Evolutionary conservation across 2,888 invertebrate genomes (phyloP), one percentile per base, ranked within the genome.

Genomic region (Tribolium freemani): DNA sequence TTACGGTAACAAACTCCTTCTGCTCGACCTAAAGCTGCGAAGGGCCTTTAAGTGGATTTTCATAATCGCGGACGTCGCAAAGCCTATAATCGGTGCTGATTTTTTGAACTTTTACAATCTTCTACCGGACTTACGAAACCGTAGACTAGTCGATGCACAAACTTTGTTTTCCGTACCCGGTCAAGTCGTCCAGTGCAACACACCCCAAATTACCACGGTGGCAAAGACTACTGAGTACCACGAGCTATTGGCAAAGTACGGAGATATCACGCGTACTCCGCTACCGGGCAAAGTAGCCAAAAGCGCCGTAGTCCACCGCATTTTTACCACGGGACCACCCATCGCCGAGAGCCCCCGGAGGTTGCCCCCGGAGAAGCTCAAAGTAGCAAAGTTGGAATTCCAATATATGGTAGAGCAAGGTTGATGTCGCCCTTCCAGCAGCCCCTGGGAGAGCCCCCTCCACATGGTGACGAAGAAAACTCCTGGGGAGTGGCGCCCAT

Each of bases 381-480:
- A 71, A 44, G 68, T 66, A 8, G 83, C 82, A 0, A 80, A 82
- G 53, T 26, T 60, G 8, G 81, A 83, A 48, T 84, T 83, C 68
- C 69, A 81, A 5, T 61, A 38, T 48, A 58, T 84, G 82, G 20
- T 82, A 5, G 61, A 79, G 46, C 16, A 31, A 6, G 57, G 10
- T 5, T 54, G 54, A 26, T 51, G 77, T 6, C 75, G 80, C 3
- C 82, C 80, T 2, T 83, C 83, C 0, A 72, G 73, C 5, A 82
- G 82, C 38, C 76, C 80, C 8, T 86, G 84, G 84, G 76, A 84
- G 3, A 74, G 77, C 6, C 75, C 79, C 8, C 75, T 80, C 0
- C 83, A 83, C 57, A 67, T 83, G 73, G 69, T 79, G 66, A 75
- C 75, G 13, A 83, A 84, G 56, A 66, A 74, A 57, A 48, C 70